Percentiles rank a stretch among this genome's conserved stretches.
Evolutionary conservation across 2,888 invertebrate genomes (phyloP).

Genomic region (Drosophila lutescens): DNA sequence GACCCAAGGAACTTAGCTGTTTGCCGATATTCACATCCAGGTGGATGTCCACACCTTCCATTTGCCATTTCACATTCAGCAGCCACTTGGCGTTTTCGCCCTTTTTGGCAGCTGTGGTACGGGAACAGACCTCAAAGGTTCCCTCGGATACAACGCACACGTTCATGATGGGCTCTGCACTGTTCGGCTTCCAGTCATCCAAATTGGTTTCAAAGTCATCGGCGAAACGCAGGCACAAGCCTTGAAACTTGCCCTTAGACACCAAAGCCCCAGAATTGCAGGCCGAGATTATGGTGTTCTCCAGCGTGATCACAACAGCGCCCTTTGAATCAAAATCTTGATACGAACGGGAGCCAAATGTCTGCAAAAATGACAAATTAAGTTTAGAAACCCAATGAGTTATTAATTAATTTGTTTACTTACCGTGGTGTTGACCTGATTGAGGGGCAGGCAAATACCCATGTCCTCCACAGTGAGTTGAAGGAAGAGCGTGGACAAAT

Average conservation of each 20-base stretch:
- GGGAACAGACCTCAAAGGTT: slow-evolving; percentile 94
- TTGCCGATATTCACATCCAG: slow-evolving; percentile 98
- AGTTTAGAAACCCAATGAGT: no score
- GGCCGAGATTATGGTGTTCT: slow-evolving; percentile 96
- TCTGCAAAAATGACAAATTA: slow-evolving; percentile 74
- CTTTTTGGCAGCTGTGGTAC: slow-evolving; percentile 94
- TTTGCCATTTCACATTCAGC: slow-evolving; percentile 98
- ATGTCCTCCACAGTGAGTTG: slow-evolving; percentile 98
- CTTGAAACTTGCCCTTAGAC: slow-evolving; percentile 95
- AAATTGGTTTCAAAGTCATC: slow-evolving; percentile 98
- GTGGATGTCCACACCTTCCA: slow-evolving; percentile 99
- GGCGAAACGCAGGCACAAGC: slow-evolving; percentile 96
- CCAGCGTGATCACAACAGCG: slow-evolving; percentile 97
- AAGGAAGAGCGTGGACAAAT: slow-evolving; percentile 94
- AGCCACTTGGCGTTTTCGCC: slow-evolving; percentile 98
- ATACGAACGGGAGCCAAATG: slow-evolving; percentile 88
- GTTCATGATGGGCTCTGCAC: slow-evolving; percentile 92
- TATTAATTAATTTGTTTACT: background rate
- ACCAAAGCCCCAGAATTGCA: slow-evolving; percentile 98
- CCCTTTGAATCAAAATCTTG: slow-evolving; percentile 92
- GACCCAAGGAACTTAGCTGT: slow-evolving; percentile 95
- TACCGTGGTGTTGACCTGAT: slow-evolving; percentile 89
- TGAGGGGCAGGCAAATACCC: slow-evolving; percentile 96
- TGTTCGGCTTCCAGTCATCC: slow-evolving; percentile 98
- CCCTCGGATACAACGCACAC: slow-evolving; percentile 99